phyloP scores from a whole-genome alignment of 2,888 invertebrate species.

The Malachius bipustulatus region DNA sequence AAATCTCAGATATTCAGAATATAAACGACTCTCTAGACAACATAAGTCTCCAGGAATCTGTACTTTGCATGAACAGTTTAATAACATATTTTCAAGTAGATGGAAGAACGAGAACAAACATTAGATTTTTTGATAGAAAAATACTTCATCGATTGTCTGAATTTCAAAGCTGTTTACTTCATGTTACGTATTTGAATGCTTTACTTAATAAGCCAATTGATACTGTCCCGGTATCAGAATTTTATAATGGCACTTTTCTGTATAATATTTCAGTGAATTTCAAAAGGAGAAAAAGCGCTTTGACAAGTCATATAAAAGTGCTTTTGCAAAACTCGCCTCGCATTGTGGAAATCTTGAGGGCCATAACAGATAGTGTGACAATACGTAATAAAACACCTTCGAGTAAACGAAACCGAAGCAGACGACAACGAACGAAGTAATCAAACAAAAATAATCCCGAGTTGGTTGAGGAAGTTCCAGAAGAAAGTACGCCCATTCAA shows the following conservation, averaged over 20 bases:
- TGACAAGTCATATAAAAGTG: slow-evolving; percentile 21
- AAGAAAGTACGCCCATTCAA: no score
- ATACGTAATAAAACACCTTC: no score
- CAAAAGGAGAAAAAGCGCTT: slow-evolving; percentile 30
- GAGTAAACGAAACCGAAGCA: no score
- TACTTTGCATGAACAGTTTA: slow-evolving; percentile 46
- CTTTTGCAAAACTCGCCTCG: slow-evolving; percentile 19
- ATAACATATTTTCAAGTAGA: slow-evolving; percentile 48
- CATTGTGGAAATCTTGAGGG: slow-evolving; percentile 2
- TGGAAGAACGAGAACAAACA: slow-evolving; percentile 40
- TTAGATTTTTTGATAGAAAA: slow-evolving; percentile 43
- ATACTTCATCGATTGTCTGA: slow-evolving; percentile 53
- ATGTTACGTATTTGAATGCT: slow-evolving; percentile 50
- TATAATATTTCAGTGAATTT: slow-evolving; percentile 60
- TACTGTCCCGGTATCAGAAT: slow-evolving; percentile 45
- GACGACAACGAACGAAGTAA: no score
- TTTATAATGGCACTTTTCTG: slow-evolving; percentile 63
- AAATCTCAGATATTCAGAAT: slow-evolving; percentile 19
- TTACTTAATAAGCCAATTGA: slow-evolving; percentile 49
- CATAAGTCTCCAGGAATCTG: slow-evolving; percentile 45
- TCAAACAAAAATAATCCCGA: no score
- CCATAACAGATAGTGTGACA: slow-evolving; percentile 1
- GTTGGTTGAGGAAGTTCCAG: no score
- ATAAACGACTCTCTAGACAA: slow-evolving; percentile 39
- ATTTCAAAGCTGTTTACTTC: slow-evolving; percentile 51